Evolutionary conservation across 2,113 vertebrate genomes (phyloP).

Genomic region (Lota lota): DNA sequence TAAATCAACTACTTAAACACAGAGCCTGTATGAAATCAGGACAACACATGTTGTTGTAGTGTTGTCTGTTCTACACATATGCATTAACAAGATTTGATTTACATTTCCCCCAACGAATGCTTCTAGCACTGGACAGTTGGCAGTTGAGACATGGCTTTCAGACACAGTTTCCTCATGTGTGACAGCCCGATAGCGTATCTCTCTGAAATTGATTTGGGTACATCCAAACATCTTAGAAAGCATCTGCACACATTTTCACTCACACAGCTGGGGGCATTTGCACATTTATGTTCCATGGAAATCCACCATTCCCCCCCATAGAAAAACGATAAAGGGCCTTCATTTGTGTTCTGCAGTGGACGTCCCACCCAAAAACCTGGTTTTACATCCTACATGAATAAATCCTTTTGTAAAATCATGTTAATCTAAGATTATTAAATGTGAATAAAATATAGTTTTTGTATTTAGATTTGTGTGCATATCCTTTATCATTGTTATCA

Average conservation of each 20-base stretch:
- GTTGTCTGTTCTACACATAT: constrained; percentile 40
- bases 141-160: neutral
- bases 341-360: too few relatives aligned
- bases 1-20: constrained; percentile 37
- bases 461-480: too few relatives aligned
- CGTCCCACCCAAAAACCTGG: too few relatives aligned
- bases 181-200: neutral
- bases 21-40: constrained; percentile 56
- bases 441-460: too few relatives aligned
- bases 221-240: neutral
- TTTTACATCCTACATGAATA: too few relatives aligned
- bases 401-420: too few relatives aligned
- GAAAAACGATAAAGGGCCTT: too few relatives aligned
- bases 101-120: constrained; percentile 37
- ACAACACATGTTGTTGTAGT: constrained; percentile 32
- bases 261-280: neutral
- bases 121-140: constrained; percentile 13
- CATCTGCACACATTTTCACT: neutral
- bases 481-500: too few relatives aligned
- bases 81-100: constrained; percentile 53
- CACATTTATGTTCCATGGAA: neutral
- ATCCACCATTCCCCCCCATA: too few relatives aligned
- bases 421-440: too few relatives aligned
- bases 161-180: neutral
- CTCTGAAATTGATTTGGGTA: neutral